Base-by-base conservation (phyloP, 1,140 invertebrate genomes). In the Drosophila arawakana region DNA sequence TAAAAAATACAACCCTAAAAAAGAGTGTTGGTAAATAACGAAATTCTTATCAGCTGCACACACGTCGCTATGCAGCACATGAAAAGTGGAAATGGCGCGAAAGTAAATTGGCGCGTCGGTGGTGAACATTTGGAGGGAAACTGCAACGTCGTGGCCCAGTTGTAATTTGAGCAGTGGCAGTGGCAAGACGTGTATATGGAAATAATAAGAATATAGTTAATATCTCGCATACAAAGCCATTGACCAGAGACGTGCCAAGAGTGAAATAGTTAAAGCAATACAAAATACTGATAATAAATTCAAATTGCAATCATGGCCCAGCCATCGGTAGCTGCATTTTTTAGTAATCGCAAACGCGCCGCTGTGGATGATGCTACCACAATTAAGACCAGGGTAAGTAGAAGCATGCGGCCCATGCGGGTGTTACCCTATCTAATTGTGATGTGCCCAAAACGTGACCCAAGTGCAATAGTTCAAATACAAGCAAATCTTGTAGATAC, bases 321-420 rank as follows among this genome's bases (percentile, higher is more conserved):
- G 92, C 95, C 95, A 73, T 95, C 95, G 44, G 93, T 96, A 67
- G 94, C 95, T 68, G 93, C 94, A 76, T 96, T 94, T 92, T 96
- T 95, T 92, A 95, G 94, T 91, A 94, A 94, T 74, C 94, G 95
- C 84, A 96, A 96, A 92, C 94, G 95, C 72, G 93, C 94, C 54
- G 95, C 95, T 11, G 89, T 92, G n/a, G 95, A 96, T 52, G 95
- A 96, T 78, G 91, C 94, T 15, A 92, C 93, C 43, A 93, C 91
- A 73, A 94, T 94, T 39, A 93, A 94, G 71, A 94, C 93, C 82
- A 94, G 95, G 92, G 93, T 96, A 78, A 93, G 90, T 80, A 6
- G 10, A 60, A 9, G 25, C 13, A 21, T 47, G 25, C 25, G 10
- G 21, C 50, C 39, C 55, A 55, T 93, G 59, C 93, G 94, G 59